Base-by-base conservation (phyloP, 2,797 vertebrate genomes). In the Sciurus vulgaris region DNA sequence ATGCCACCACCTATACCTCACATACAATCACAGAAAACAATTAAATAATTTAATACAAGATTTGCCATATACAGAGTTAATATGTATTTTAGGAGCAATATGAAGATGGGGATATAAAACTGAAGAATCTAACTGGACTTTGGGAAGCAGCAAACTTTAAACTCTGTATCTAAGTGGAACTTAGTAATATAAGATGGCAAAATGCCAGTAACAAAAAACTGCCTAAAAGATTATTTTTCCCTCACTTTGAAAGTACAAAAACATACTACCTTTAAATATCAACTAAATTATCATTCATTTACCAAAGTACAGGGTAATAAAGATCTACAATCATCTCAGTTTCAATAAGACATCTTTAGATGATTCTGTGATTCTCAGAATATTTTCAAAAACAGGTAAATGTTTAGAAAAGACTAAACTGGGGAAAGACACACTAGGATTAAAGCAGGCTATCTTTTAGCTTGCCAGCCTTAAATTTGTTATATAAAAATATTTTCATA, bases 401-500 rank as follows among this genome's bases (percentile, higher is more conserved):
- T 84, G 26, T 79, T 95, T 85, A 96, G 94, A 96, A 97, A 94
- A 97, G 85, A 96, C 30, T 67, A 96, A 82, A 83, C 54, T 84
- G 77, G 91, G 86, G 33, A 2, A 49, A 96, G 96, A 93, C 41
- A 91, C 33, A 95, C 30, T 74, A 95, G 89, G 67, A 73, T 82
- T 95, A 93, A 93, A 94, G 93, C 83, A 95, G 13, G 76, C 63
- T 97, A 86, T 63, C 41, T 83, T 91, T 83, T 94, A 91, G 83
- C 41, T 83, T 92, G n/a, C 78, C 51, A 94, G 81, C 51, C 81
- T 94, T 88, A 94, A 83, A 90, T 93, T 96, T 97, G 47, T 91
- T 92, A 96, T 97, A 97, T 83, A 97, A 97, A 98, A 98, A 97
- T 97, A 97, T 94, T 94, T 97, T 96, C 77, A 96, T 88, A 97